These are phyloP conservation scores for Prionailurus viverrinus DNA, from an alignment of 2,113 vertebrate species.

Conservation along the genomic window DNA sequence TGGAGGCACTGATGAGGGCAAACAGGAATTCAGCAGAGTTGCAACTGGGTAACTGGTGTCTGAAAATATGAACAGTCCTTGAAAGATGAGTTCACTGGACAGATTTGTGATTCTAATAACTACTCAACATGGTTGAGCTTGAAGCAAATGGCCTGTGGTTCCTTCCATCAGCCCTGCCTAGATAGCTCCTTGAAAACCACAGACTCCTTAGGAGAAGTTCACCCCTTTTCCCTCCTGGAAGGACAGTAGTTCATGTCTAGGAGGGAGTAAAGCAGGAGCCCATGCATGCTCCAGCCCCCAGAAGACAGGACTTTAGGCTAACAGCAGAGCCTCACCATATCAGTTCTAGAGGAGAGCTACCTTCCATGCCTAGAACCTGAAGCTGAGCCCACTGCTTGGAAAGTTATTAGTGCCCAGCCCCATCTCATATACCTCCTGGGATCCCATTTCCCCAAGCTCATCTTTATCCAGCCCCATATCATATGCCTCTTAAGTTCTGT, in stretches of 20 bases:
- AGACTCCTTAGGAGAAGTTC: not conserved
- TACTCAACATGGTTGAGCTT: not conserved
- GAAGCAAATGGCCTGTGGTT: not conserved
- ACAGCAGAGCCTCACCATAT: not conserved
- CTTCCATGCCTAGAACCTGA: too few species aligned
- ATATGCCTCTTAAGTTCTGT: not conserved
- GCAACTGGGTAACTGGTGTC: rapidly evolving
- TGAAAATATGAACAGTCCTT: too few species aligned
- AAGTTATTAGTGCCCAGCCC: not conserved
- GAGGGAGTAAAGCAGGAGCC: not conserved
- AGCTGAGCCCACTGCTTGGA: rapidly evolving
- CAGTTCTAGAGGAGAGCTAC: not conserved
- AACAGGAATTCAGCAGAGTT: not conserved
- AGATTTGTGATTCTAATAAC: not conserved
- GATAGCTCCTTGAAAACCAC: not conserved
- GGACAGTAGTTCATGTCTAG: not conserved
- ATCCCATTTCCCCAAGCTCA: not conserved
- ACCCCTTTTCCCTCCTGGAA: not conserved
- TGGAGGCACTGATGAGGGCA: not conserved
- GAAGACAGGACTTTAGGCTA: not conserved
- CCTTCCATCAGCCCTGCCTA: not conserved
- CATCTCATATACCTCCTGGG: not conserved
- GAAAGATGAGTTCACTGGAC: not conserved
- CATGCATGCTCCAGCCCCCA: too few species aligned
- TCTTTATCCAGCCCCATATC: too few species aligned